Base-by-base conservation (phyloP, 2,888 invertebrate species). In the Hydrotaea cyrtoneurina region DNA sequence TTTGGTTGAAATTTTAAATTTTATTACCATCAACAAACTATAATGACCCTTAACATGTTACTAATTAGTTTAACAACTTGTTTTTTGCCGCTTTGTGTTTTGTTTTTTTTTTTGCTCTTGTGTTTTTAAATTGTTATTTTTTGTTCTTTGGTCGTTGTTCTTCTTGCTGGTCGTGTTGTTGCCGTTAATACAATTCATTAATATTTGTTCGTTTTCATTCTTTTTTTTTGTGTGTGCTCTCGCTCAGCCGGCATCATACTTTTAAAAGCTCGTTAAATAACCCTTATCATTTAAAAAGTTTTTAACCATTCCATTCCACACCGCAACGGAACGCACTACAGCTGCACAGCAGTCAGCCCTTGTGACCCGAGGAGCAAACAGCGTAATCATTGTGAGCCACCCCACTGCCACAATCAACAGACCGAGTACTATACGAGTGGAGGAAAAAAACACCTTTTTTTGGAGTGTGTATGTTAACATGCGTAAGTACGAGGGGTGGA, bases 51-150 rank as follows among this genome's bases (percentile, higher is more conserved):
- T 73, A 76, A 80, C 64, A 71, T 80, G 64, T 62, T 62, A 62
- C 80, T 62, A 80, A 76, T 80, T 62, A 71, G 75, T 80, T 76
- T 10, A 74, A 50, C 79, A 80, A 80, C 53, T 80, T 80, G 21
- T 80, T 77, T 74, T 59, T 36, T 3, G 31, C 26, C 11, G 62
- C 31, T 26, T 53, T 2, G 17, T 23, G 53, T 62, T 43, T 11
- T 43, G 43, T 43, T 43, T 39, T 66, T 21, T 23, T 57, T 57
- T 57, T 43, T 43, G 15, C 8, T 69, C n/a, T 66, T 19, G 62
- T 26, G 10, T 19, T 17, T 10, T 53, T 53, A 10, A 15, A 23
- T 31, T 59, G 15, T 15, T 59, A 71, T 7, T 17, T 7, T 10
- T 62, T 11, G 0, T 74, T 74, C 21, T 4, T 7, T 31, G 3